Conservation (phyloP, 2,888 invertebrate genomes). For the Nemoura dubitans region DNA sequence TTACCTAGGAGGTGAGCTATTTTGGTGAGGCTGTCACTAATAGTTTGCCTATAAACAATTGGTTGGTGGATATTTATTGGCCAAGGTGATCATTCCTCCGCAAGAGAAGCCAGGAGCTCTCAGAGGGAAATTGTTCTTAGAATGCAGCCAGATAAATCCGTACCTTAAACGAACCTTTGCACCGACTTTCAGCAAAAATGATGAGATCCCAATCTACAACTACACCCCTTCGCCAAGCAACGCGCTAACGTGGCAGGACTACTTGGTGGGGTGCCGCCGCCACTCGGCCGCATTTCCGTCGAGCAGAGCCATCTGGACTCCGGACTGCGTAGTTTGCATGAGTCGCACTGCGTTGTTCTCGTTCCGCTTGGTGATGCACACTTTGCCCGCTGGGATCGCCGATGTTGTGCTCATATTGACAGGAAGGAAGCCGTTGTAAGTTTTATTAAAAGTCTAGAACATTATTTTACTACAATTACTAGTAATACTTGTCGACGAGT, state of each 20-base stretch:
- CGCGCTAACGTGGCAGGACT: neutral
- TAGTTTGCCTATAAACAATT: no score
- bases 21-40: no score
- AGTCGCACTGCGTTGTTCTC: neutral
- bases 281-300: neutral
- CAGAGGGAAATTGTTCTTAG: no score
- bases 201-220: neutral
- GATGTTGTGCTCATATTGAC: neutral
- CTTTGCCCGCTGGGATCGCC: neutral
- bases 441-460: no score
- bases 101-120: no score
- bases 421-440: neutral
- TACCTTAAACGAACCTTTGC: neutral
- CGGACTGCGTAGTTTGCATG: neutral
- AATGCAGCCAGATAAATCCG: no score
- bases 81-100: no score
- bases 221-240: neutral
- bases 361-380: neutral
- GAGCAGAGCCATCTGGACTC: neutral
- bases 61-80: no score
- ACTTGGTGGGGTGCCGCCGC: neutral
- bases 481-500: no score
- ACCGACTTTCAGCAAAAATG: no score
- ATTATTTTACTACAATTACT: no score
- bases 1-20: no score